Percentiles rank a stretch among this genome's conserved stretches.
Evolutionary conservation across 2,797 vertebrate species (phyloP).

Genomic region (Neosilurus hyrtlii): DNA sequence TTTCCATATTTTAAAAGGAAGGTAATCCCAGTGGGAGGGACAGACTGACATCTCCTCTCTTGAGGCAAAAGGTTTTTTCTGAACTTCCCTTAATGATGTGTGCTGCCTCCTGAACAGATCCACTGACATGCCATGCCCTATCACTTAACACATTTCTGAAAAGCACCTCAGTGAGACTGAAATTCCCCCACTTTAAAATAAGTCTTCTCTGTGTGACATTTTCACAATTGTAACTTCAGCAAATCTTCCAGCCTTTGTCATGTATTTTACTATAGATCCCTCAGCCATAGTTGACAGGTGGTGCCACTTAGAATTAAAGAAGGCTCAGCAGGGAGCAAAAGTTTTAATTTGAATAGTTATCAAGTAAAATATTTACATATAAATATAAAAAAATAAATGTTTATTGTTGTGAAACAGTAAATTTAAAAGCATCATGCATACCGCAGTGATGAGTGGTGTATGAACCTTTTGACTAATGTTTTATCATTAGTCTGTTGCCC

Average conservation of each 20-base stretch:
- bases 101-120: slow-evolving; percentile 70
- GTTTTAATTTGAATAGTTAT: neutral
- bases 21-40: slow-evolving; percentile 68
- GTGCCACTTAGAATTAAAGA: neutral
- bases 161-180: slow-evolving; percentile 33
- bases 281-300: slow-evolving; percentile 46
- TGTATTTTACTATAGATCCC: slow-evolving; percentile 11
- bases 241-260: slow-evolving; percentile 12
- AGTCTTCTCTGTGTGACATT: neutral
- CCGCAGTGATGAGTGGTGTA: neutral
- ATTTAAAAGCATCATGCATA: neutral
- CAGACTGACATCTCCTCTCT: slow-evolving; percentile 74
- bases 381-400: too few relatives aligned
- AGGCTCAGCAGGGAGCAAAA: slow-evolving; percentile 6
- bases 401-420: neutral
- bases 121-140: slow-evolving; percentile 68
- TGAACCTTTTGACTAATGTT: too few relatives aligned
- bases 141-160: slow-evolving; percentile 70
- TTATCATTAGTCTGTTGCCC: neutral
- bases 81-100: slow-evolving; percentile 76
- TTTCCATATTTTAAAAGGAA: slow-evolving; percentile 73
- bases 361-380: neutral
- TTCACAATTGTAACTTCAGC: slow-evolving; percentile 6
- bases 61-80: slow-evolving; percentile 69
- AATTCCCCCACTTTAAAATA: neutral